These are phyloP conservation scores for Eulemur rufifrons DNA, from an alignment of 2,113 vertebrate species.

Conservation along the genomic window DNA sequence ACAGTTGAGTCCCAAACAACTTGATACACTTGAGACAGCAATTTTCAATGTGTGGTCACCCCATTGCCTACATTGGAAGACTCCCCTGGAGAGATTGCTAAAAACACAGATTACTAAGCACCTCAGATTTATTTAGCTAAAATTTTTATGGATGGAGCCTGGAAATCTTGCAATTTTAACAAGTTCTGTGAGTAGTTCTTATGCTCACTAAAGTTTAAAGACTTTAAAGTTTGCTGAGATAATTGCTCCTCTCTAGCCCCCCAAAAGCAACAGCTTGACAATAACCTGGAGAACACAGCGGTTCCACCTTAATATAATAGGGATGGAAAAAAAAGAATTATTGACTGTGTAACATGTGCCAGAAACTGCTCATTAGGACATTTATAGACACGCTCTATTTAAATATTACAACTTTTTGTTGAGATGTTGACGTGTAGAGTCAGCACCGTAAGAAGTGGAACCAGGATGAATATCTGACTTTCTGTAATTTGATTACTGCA, in stretches of 20 bases:
- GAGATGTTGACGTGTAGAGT: not conserved
- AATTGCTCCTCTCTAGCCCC: not conserved
- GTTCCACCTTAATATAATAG: not conserved
- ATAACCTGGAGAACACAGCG: not conserved
- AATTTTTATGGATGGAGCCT: not conserved
- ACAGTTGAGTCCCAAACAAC: not conserved
- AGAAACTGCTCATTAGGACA: not conserved
- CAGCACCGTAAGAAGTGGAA: not conserved
- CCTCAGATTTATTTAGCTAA: not conserved
- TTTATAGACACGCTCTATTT: not conserved
- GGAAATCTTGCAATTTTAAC: not conserved
- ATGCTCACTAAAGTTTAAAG: not conserved
- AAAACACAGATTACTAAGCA: not conserved
- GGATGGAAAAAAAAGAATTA: not conserved
- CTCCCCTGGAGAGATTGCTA: not conserved
- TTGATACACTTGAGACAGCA: not conserved
- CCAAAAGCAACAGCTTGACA: not conserved
- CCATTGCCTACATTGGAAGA: not conserved
- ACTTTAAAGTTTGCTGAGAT: not conserved
- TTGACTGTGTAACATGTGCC: too few species aligned
- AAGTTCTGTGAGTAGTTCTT: not conserved
- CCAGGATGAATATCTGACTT: not conserved
- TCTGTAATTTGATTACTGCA: not conserved
- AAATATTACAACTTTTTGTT: not conserved
- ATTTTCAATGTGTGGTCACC: not conserved